Conservation (phyloP, 1,140 invertebrate species). For the Macrobrachium nipponense region DNA sequence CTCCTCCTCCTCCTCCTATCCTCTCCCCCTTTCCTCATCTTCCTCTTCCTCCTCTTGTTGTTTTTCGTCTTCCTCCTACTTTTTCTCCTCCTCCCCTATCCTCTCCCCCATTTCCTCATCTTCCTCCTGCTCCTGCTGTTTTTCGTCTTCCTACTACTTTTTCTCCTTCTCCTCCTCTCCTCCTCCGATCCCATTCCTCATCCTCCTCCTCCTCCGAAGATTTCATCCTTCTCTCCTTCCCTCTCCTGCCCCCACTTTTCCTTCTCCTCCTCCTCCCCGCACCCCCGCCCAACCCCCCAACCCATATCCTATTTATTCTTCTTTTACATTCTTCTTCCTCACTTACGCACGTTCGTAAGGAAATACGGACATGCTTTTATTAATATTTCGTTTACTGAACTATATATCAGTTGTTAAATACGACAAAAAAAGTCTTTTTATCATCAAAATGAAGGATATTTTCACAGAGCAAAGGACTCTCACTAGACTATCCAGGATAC, state of each 20-base stretch:
- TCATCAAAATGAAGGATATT: too few species aligned
- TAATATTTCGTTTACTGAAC: too few species aligned
- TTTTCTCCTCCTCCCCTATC: background rate
- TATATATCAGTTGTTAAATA: too few species aligned
- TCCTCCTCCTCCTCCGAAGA: background rate
- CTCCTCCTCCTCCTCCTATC: background rate
- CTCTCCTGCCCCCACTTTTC: too few species aligned
- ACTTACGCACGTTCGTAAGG: background rate
- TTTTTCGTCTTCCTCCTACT: background rate
- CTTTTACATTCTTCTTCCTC: background rate
- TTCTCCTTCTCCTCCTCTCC: background rate
- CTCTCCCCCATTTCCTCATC: background rate
- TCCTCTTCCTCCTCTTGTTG: background rate
- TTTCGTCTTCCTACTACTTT: conserved; percentile 5
- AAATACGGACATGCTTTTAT: too few species aligned
- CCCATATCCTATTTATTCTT: background rate
- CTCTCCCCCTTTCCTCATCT: background rate
- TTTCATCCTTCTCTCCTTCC: background rate
- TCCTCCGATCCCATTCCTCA: background rate
- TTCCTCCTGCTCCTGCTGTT: background rate
- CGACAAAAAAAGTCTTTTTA: too few species aligned
- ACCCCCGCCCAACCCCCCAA: background rate
- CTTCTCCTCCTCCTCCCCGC: background rate
- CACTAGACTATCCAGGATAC: too few species aligned
- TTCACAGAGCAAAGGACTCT: too few species aligned